phyloP scores from a whole-genome alignment of 2,888 invertebrate species.

The Scaptomyza caliginosa region DNA sequence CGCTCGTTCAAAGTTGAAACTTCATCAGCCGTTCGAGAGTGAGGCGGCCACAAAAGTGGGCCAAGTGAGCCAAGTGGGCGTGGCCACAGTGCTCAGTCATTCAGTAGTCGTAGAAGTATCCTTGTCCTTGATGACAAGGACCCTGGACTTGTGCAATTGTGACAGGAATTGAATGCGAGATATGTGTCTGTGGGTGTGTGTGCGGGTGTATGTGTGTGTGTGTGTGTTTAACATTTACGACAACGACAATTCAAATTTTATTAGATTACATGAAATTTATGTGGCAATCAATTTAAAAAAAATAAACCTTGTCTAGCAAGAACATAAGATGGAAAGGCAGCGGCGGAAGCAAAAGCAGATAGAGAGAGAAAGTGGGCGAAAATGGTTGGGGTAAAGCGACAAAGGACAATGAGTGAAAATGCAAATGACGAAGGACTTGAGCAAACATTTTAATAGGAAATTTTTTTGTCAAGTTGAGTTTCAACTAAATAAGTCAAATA shows the following conservation, averaged over 20 bases:
- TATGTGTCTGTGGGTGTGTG: slow-evolving; percentile 15
- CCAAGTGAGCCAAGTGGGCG: slow-evolving; percentile 37
- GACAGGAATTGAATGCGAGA: slow-evolving; percentile 10
- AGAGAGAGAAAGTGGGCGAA: not conserved
- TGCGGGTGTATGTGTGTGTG: not conserved
- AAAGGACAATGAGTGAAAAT: slow-evolving; percentile 46
- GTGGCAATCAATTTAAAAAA: slow-evolving; percentile 74
- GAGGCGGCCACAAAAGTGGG: slow-evolving; percentile 1
- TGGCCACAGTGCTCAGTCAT: slow-evolving; percentile 15
- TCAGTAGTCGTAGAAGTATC: not conserved
- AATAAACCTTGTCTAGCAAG: slow-evolving; percentile 39
- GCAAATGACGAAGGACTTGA: slow-evolving; percentile 61
- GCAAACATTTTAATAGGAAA: slow-evolving; percentile 70
- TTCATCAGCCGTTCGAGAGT: slow-evolving; percentile 58
- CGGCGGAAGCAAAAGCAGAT: not conserved
- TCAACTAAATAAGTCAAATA: slow-evolving; percentile 72
- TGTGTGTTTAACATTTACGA: slow-evolving; percentile 41
- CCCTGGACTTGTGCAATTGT: slow-evolving; percentile 47
- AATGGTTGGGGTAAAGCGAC: not conserved
- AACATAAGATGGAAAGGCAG: not conserved
- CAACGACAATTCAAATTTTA: slow-evolving; percentile 78
- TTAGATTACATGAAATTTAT: slow-evolving; percentile 78
- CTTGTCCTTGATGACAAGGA: slow-evolving; percentile 42
- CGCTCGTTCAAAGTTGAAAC: slow-evolving; percentile 76
- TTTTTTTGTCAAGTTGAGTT: slow-evolving; percentile 23